A percentile compares a stretch with the other conserved stretches of the same genome.
phyloP scores from a whole-genome alignment of 2,113 vertebrate genomes.

The Pseudopipra pipra region DNA sequence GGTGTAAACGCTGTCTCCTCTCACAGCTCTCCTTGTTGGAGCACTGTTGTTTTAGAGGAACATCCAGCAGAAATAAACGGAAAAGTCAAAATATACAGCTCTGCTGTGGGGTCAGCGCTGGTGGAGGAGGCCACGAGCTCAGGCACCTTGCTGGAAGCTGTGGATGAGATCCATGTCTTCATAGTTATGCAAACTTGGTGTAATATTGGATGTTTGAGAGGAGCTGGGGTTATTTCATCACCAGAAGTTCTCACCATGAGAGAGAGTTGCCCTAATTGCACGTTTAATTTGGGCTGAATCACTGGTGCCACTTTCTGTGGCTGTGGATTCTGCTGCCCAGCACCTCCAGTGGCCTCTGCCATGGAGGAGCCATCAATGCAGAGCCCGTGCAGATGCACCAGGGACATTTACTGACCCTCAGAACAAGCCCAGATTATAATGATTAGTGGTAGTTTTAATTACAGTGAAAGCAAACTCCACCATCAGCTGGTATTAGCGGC shows the following conservation, averaged over 20 bases:
- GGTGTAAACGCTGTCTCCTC: not conserved
- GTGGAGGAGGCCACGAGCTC: not conserved
- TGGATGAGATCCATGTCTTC: not conserved
- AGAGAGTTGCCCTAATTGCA: not conserved
- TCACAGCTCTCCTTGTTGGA: not conserved
- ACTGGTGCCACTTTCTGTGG: accelerated
- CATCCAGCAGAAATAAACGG: not conserved
- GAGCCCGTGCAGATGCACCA: not conserved
- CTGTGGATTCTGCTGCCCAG: not conserved
- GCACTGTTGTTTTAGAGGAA: not conserved
- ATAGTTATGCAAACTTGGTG: not conserved
- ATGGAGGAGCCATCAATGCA: accelerated
- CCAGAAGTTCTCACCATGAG: not conserved
- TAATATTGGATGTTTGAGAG: accelerated
- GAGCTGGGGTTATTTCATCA: not conserved
- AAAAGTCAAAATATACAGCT: not conserved
- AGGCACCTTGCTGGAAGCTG: not conserved
- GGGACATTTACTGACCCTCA: not conserved
- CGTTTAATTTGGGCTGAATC: not conserved
- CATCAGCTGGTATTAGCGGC: not conserved
- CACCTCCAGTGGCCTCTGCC: not conserved
- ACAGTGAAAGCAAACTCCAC: not conserved
- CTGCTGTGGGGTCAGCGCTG: not conserved
- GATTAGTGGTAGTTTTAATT: not conserved
- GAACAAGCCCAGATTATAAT: not conserved